phyloP scores from a whole-genome alignment of 2,113 vertebrate species.

The Channa maculata region DNA sequence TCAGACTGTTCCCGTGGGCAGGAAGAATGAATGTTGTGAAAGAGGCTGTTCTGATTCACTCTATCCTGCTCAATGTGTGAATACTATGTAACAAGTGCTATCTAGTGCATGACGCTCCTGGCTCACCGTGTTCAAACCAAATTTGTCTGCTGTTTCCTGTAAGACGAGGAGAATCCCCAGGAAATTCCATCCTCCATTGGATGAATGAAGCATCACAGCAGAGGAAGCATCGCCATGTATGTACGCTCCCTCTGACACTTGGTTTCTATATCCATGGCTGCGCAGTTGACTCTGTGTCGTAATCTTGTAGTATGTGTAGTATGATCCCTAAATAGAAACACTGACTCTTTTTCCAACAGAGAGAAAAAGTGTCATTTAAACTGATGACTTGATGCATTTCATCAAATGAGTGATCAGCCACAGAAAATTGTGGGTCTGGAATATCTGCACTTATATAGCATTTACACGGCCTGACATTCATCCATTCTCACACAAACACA shows the following conservation, averaged over 20 bases:
- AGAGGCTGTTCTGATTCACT: constrained; percentile 68
- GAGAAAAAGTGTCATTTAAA: neutral
- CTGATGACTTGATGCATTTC: constrained; percentile 8
- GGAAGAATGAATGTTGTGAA: constrained; percentile 39
- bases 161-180: constrained; percentile 77
- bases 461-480: too few species aligned
- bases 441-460: neutral
- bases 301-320: constrained; percentile 46
- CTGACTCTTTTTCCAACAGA: constrained; percentile 4
- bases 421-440: neutral
- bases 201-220: constrained; percentile 46
- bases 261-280: constrained; percentile 59
- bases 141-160: constrained; percentile 84
- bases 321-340: constrained; percentile 43
- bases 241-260: constrained; percentile 63
- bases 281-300: constrained; percentile 26
- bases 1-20: constrained; percentile 71
- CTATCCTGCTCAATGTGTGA: constrained; percentile 56
- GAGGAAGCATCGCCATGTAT: constrained; percentile 85
- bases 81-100: constrained; percentile 56
- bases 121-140: constrained; percentile 73
- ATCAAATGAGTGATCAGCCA: constrained; percentile 4
- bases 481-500: too few species aligned
- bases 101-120: constrained; percentile 64
- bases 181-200: constrained; percentile 79